Evolutionary conservation across 2,797 vertebrate species (phyloP).

Genomic region (Tiaroga cobitis): DNA sequence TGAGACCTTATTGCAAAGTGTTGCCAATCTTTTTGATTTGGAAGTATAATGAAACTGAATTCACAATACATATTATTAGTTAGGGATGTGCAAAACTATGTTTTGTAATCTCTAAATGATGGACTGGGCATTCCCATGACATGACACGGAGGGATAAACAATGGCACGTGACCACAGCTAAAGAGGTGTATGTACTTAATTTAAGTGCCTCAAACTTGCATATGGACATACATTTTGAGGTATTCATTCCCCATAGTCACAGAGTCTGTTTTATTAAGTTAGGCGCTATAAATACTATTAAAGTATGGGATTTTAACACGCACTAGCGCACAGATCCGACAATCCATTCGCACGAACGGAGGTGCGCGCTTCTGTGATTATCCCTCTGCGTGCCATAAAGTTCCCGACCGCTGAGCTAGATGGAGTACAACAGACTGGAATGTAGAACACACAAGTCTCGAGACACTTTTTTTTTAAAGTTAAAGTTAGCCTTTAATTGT

Average conservation of each 20-base stretch:
- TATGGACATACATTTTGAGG: background rate
- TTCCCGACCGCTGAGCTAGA: background rate
- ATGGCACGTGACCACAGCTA: background rate
- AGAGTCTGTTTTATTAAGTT: background rate
- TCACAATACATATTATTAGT: background rate
- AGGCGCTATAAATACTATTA: background rate
- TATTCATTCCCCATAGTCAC: background rate
- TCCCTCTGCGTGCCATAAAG: background rate
- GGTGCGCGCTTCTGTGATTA: background rate
- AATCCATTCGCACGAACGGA: background rate
- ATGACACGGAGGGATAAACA: background rate
- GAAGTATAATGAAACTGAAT: background rate
- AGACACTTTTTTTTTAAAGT: background rate
- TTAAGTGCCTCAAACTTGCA: background rate
- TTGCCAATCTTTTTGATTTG: background rate
- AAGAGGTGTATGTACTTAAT: background rate
- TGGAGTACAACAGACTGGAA: background rate
- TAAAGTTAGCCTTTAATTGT: background rate
- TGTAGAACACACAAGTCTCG: background rate
- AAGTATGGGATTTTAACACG: background rate
- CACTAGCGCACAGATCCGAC: background rate
- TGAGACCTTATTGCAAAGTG: background rate
- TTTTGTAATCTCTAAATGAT: background rate
- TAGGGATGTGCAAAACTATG: background rate
- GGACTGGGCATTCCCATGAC: background rate